Evolutionary conservation across 2,113 vertebrate species (phyloP).

Genomic region (Callipepla californica): DNA sequence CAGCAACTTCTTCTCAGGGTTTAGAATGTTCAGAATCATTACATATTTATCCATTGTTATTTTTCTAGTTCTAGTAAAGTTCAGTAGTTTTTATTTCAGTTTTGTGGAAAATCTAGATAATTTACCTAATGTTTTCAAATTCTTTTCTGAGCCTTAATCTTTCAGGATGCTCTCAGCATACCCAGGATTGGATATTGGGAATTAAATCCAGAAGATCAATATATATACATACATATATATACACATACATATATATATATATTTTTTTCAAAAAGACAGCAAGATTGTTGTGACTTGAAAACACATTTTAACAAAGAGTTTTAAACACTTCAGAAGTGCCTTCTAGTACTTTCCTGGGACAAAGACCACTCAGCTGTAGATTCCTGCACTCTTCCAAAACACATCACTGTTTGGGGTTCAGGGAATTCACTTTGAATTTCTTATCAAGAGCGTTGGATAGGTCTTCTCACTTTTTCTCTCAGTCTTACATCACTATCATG

Average conservation of each 20-base stretch:
- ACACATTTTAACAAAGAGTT: background rate
- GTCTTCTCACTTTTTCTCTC: background rate
- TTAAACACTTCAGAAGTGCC: background rate
- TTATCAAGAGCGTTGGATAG: background rate
- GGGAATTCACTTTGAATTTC: background rate
- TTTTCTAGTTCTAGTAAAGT: background rate
- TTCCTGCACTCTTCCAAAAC: background rate
- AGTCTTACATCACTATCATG: rapidly evolving
- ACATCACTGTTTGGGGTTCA: background rate
- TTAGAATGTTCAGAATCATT: background rate
- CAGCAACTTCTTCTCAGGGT: background rate
- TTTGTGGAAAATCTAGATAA: background rate
- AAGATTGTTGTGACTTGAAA: background rate
- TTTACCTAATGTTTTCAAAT: background rate
- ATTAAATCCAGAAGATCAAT: background rate
- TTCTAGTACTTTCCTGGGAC: background rate
- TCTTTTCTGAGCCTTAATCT: background rate
- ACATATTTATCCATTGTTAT: background rate
- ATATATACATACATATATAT: too few species aligned
- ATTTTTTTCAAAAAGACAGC: background rate
- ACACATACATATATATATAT: too few species aligned
- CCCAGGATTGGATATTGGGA: background rate
- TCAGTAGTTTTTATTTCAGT: background rate
- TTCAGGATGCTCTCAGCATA: background rate
- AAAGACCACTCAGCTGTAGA: background rate